phyloP scores from a whole-genome alignment of 1,140 invertebrate genomes.

The Drosophila nebulosa region DNA sequence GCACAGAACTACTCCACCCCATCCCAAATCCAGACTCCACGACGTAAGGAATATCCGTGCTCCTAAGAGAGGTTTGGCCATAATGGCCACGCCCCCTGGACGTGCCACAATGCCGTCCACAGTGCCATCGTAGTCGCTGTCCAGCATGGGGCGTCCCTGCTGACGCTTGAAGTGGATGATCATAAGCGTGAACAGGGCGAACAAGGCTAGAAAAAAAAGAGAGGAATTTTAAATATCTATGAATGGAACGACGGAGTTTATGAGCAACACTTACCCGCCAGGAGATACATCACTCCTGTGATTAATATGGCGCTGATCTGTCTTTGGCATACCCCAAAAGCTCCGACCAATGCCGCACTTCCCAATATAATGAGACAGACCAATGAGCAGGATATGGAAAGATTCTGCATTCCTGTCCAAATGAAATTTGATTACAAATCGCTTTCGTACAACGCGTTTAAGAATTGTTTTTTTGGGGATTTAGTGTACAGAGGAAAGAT shows the following conservation, averaged over 20 bases:
- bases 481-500: neutral
- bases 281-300: slow-evolving; percentile 94
- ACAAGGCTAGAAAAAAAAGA: slow-evolving; percentile 84
- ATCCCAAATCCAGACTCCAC: slow-evolving; percentile 91
- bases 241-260: neutral
- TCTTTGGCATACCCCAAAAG: slow-evolving; percentile 91
- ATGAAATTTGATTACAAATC: neutral
- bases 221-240: neutral
- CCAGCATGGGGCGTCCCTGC: slow-evolving; percentile 84
- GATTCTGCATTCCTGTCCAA: slow-evolving; percentile 93
- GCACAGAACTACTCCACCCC: slow-evolving; percentile 90
- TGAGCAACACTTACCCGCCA: slow-evolving; percentile 87
- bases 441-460: neutral
- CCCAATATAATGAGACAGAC: slow-evolving; percentile 93
- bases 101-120: slow-evolving; percentile 87
- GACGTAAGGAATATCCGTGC: slow-evolving; percentile 89
- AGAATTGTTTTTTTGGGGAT: neutral
- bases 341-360: slow-evolving; percentile 90
- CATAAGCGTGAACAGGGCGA: slow-evolving; percentile 92
- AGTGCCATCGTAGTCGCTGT: slow-evolving; percentile 83
- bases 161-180: slow-evolving; percentile 94
- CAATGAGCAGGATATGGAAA: slow-evolving; percentile 94
- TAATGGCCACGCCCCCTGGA: slow-evolving; percentile 75
- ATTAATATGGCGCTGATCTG: slow-evolving; percentile 94
- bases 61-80: slow-evolving; percentile 81